A percentile compares a stretch with the other conserved stretches of the same genome.
Evolutionary conservation across 2,113 vertebrate genomes (phyloP).

Genomic region (Syrrhaptes paradoxus): DNA sequence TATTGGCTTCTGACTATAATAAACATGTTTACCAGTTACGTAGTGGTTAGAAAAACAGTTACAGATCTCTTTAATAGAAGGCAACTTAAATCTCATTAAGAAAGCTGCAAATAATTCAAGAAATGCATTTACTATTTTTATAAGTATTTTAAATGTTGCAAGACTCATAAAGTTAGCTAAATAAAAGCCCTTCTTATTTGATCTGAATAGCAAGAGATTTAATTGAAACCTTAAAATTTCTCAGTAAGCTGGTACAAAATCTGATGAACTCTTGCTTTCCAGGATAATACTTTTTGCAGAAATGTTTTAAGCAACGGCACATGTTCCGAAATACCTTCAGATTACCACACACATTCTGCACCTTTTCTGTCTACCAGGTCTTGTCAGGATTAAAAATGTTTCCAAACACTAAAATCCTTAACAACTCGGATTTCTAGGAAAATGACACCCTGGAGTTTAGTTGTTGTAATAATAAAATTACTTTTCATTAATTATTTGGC

Average conservation of each 20-base stretch:
- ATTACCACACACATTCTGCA: neutral
- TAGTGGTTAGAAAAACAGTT: neutral
- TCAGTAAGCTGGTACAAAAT: neutral
- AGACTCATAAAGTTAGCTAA: neutral
- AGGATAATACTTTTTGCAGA: neutral
- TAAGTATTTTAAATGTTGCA: neutral
- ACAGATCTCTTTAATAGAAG: neutral
- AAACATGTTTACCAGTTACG: neutral
- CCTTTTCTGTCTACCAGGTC: neutral
- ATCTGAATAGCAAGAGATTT: constrained; percentile 6
- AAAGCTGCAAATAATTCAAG: constrained; percentile 14
- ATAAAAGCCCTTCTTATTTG: neutral
- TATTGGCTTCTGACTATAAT: constrained; percentile 13
- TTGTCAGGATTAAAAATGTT: neutral
- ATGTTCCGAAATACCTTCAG: neutral
- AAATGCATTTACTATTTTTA: neutral
- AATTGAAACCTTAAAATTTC: constrained; percentile 13
- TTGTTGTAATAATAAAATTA: neutral
- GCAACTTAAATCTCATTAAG: neutral
- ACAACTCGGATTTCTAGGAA: neutral
- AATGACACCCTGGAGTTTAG: neutral
- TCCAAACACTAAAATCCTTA: neutral
- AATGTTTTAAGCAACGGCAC: neutral
- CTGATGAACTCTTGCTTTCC: neutral
- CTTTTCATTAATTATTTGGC: neutral